Base-by-base conservation (phyloP, 2,888 invertebrate species). In the Camponotus fellah region DNA sequence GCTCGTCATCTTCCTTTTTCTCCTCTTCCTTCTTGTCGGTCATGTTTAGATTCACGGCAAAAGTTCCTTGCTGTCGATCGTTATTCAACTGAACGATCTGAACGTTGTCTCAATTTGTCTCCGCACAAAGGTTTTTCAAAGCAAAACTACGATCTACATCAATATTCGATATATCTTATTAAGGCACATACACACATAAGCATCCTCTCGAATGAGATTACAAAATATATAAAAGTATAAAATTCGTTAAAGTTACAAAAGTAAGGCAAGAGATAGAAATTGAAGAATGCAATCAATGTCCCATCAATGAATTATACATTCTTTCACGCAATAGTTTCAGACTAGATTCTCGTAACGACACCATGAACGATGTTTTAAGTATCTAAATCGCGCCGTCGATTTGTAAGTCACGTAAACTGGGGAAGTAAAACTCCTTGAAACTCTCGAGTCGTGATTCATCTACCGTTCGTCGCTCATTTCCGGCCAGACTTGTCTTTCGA, bases 1-100 rank as follows among this genome's bases (percentile, higher is more conserved):
- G 96, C 74, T 95, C 95, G 95, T 99, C 98, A 71, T 96, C 95
- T 2, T 96, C 96, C 26, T 92, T 93, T 93, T 92, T 94, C n/a
- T 94, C 94, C 0, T 93, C 93, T 6, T 93, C 93, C 82, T 94
- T 94, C 85, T 95, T 94, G 34, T 94, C 93, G 21, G 87, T 89
- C 92, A 94, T 94, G 74, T 84, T 74, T 12, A 9, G 6, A 21
- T 60, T 46, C 72, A 37, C 21, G 10, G 40, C 0, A 53, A 40
- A 82, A 43, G 9, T 40, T 66, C 10, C n/a, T 68, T 17, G 34
- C 26, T 21, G 12, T 69, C 9, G n/a, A 46, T 6, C 60, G 74
- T 9, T 69, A 21, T 74, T 80, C 79, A 80, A 66, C 14, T 77
- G n/a, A 66, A 72, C 14, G 26, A 26, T 32, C 43, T 71, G 58